Base-by-base conservation (phyloP, 1,140 invertebrate genomes). In the Amphibalanus amphitrite region DNA sequence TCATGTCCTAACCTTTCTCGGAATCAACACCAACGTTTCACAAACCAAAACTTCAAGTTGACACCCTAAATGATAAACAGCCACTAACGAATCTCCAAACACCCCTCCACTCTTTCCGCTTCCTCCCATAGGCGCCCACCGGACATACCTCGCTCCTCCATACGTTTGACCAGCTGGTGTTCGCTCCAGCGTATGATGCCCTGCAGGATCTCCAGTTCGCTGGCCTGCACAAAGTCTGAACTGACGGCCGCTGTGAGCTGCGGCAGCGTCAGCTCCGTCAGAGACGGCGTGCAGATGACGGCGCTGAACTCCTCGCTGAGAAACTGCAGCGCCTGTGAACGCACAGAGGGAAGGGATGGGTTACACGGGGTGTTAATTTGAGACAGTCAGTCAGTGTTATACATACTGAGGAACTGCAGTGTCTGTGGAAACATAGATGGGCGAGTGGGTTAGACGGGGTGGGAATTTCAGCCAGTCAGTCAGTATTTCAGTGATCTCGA, bases 161-260 rank as follows among this genome's bases (percentile, higher is more conserved):
- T 91, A 68, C 89, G 83, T 70, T 87, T 84, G 30, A 90, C 85
- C 38, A 92, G 83, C 74, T 91, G 88, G 76, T 92, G 86, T 81
- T 95, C 93, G 33, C 91, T 93, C 92, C 93, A 96, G 78, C 91
- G 91, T 23, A 96, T 82, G 68, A 94, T 88, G 67, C 91, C 90
- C 75, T 91, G 86, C 71, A 95, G 80, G 0, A 95, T 87, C 81
- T 95, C 92, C 73, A 93, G 80, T 80, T 96, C 93, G 76, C 89
- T 89, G 10, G 93, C 91, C 82, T 95, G 92, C 74, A 96, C 81
- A 81, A 95, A 95, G 78, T 94, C 90, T 77, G 91, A 94, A 71
- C 88, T 86, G 28, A 97, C 82, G 30, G 89, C 90, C 75, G 91
- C 88, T 23, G 86, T 84, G 28, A 97, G 81, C 77, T 95, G 90